Conservation (phyloP, 2,797 vertebrate species). For the Peromyscus nudipes region DNA sequence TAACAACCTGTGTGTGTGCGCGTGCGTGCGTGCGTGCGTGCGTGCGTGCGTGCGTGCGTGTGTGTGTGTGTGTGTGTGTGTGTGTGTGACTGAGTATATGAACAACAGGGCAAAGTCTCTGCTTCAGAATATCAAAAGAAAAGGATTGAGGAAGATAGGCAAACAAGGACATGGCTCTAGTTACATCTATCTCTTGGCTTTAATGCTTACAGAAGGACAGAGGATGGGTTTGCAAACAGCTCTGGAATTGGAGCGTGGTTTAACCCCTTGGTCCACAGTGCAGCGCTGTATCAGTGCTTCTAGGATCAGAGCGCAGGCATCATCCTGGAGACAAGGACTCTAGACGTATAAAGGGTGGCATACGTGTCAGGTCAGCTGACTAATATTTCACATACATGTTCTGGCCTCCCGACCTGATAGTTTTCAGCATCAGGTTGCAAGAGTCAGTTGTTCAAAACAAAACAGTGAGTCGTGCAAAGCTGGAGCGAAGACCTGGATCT, state of each 20-base stretch:
- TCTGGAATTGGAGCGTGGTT: not conserved
- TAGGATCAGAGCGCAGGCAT: not conserved
- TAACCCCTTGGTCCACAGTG: not conserved
- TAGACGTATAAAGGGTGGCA: not conserved
- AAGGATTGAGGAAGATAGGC: not conserved
- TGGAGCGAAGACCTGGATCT: not conserved
- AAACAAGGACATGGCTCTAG: not conserved
- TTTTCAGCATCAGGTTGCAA: not conserved
- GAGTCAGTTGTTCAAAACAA: not conserved
- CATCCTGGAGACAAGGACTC: not conserved
- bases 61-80: not conserved
- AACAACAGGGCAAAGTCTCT: not conserved
- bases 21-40: not conserved
- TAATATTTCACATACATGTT: not conserved
- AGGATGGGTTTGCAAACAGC: not conserved
- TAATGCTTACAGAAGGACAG: not conserved
- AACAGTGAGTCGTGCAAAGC: not conserved
- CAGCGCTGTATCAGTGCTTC: not conserved
- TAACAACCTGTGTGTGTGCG: not conserved
- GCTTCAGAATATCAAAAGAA: not conserved
- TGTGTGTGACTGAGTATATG: not conserved
- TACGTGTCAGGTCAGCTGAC: not conserved
- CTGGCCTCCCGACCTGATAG: not conserved
- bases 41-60: not conserved
- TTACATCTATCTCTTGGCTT: not conserved